phyloP scores from a whole-genome alignment of 35 echinoderm and acorn worm species.

The Hemicentrotus pulcherrimus region DNA sequence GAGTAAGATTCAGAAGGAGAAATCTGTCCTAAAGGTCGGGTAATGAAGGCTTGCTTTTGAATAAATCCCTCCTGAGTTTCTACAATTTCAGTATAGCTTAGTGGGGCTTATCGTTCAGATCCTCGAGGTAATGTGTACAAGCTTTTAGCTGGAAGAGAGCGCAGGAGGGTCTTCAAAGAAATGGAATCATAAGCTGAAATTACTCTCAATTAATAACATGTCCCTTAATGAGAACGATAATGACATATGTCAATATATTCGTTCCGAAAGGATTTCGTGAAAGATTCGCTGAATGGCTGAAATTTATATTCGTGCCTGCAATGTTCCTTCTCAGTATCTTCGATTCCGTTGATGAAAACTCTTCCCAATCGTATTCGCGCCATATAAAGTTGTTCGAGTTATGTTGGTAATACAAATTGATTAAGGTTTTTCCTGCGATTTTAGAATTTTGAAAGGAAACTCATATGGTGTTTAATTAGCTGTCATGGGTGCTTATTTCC shows the following conservation, averaged over 20 bases:
- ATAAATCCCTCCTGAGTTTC: not conserved
- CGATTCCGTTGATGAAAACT: not conserved
- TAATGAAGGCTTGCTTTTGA: not conserved
- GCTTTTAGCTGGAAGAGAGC: not conserved
- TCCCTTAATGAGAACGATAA: not conserved
- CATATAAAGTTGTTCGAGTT: not conserved
- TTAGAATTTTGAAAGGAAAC: no score
- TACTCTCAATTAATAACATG: not conserved
- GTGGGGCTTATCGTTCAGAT: not conserved
- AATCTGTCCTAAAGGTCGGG: not conserved
- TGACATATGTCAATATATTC: conserved; percentile 13
- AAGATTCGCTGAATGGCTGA: not conserved
- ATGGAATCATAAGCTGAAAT: not conserved
- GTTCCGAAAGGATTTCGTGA: not conserved
- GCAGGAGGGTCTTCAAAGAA: not conserved
- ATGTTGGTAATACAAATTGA: not conserved
- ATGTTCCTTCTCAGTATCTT: not conserved
- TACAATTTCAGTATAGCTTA: not conserved
- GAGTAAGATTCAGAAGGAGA: not conserved
- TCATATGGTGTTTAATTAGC: no score
- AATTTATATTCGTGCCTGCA: not conserved
- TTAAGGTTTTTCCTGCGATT: no score
- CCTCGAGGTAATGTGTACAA: not conserved
- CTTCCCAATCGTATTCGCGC: not conserved
- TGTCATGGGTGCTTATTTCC: no score